Conservation (phyloP, 53 echinoderm and acorn worm genomes). For the Astropecten irregularis region DNA sequence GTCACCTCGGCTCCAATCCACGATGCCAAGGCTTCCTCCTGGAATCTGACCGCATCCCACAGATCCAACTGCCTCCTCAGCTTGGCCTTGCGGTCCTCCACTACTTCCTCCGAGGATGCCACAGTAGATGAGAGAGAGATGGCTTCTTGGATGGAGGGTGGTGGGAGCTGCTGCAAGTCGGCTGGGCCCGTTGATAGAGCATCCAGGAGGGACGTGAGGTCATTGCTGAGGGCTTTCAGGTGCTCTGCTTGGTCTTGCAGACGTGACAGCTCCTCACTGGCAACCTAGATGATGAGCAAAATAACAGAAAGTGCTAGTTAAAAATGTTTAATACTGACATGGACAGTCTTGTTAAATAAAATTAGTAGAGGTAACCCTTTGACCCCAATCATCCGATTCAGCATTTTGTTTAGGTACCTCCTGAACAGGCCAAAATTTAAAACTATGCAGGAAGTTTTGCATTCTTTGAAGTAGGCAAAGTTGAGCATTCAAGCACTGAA, state of each 20-base stretch:
- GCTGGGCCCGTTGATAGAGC: not conserved
- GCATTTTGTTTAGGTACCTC: too few relatives aligned
- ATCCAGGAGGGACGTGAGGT: constrained; percentile 49
- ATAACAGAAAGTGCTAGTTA: too few relatives aligned
- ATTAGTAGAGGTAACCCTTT: too few relatives aligned
- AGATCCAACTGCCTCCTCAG: constrained; percentile 64
- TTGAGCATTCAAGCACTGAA: too few relatives aligned
- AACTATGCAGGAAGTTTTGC: too few relatives aligned
- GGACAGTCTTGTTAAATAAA: too few relatives aligned
- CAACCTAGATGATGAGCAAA: constrained; percentile 23
- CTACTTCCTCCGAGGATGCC: constrained; percentile 4
- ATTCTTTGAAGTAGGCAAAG: too few relatives aligned
- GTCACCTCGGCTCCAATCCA: constrained; percentile 67
- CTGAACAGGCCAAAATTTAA: too few relatives aligned
- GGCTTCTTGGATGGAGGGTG: constrained; percentile 34
- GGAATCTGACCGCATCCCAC: constrained; percentile 58
- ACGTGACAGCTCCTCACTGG: constrained; percentile 42
- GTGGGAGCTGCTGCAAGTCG: not conserved
- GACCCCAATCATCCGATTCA: too few relatives aligned
- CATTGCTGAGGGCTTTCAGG: constrained; percentile 28
- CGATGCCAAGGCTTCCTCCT: constrained; percentile 64
- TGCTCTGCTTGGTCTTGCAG: constrained; percentile 48
- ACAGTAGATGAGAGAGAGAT: constrained; percentile 15
- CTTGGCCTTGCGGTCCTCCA: constrained; percentile 65
- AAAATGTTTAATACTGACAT: too few relatives aligned